These are phyloP conservation scores for Drosophila biarmipes DNA, from an alignment of 1,140 invertebrate species.

Conservation along the genomic window DNA sequence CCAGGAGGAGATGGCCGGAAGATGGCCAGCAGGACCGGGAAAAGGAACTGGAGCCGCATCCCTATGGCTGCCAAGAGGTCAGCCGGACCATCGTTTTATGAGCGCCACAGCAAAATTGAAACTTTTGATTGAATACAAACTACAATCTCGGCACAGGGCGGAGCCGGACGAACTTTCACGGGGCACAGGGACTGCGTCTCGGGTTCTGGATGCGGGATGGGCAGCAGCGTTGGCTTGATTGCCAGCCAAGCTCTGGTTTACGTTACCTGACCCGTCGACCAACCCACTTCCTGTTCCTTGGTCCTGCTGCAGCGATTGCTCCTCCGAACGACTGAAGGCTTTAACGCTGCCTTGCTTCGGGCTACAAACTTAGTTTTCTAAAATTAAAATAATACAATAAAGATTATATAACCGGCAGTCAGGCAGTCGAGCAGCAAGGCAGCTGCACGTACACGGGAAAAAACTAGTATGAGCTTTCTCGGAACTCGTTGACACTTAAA, in stretches of 20 bases:
- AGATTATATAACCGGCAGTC: constrained; percentile 67
- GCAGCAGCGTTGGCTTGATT: constrained; percentile 20
- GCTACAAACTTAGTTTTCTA: constrained; percentile 74
- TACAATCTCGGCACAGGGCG: constrained; percentile 59
- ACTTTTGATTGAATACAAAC: constrained; percentile 83
- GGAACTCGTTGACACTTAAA: background rate
- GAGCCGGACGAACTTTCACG: constrained; percentile 46
- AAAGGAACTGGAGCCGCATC: constrained; percentile 11
- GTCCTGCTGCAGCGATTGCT: constrained; percentile 7
- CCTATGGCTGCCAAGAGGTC: constrained; percentile 36
- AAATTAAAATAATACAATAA: constrained; percentile 83
- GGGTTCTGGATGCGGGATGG: constrained; percentile 11
- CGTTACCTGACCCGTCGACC: constrained; percentile 26
- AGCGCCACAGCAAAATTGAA: constrained; percentile 72
- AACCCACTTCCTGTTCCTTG: background rate
- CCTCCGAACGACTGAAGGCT: constrained; percentile 12
- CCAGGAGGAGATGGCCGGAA: background rate
- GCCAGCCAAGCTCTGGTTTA: constrained; percentile 39
- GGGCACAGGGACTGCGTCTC: constrained; percentile 8
- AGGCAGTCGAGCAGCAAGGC: constrained; percentile 18
- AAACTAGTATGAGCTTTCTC: background rate
- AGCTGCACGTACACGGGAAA: constrained; percentile 9
- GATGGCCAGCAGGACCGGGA: background rate
- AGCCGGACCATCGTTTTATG: constrained; percentile 52
- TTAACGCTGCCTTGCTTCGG: constrained; percentile 35